Percentiles rank a stretch among this genome's conserved stretches.
Conservation (phyloP, 2,113 vertebrate genomes). For the Perccottus glenii region DNA sequence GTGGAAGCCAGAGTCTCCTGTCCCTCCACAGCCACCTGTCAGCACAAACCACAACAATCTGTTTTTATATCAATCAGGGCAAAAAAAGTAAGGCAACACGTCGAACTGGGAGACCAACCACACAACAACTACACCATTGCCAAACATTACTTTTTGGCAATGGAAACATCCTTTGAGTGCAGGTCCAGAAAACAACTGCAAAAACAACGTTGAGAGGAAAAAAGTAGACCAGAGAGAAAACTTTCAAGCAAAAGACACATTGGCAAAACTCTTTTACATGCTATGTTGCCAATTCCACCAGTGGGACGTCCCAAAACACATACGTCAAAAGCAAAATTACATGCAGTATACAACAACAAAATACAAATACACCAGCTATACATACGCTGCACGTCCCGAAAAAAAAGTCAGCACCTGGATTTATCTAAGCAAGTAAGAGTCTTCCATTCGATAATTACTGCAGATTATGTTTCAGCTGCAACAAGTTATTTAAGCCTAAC, state of each 20-base stretch:
- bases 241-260: conserved; percentile 45
- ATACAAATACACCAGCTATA: too few relatives aligned
- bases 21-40: conserved; percentile 46
- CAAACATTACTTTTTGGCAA: conserved; percentile 1
- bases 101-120: background rate
- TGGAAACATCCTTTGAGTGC: background rate
- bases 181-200: background rate
- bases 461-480: too few relatives aligned
- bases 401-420: too few relatives aligned
- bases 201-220: conserved; percentile 11
- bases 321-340: too few relatives aligned
- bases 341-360: too few relatives aligned
- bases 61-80: conserved; percentile 42
- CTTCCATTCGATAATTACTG: too few relatives aligned
- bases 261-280: conserved; percentile 56
- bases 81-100: conserved; percentile 13
- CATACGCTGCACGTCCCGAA: too few relatives aligned
- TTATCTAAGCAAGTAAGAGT: too few relatives aligned
- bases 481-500: too few relatives aligned
- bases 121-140: background rate
- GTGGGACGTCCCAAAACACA: background rate
- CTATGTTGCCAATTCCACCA: conserved; percentile 24
- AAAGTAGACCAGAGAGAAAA: conserved; percentile 22
- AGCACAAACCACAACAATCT: conserved; percentile 38
- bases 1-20: conserved; percentile 35